phyloP scores from a whole-genome alignment of 2,797 vertebrate genomes.

The Anabacerthia variegaticeps region DNA sequence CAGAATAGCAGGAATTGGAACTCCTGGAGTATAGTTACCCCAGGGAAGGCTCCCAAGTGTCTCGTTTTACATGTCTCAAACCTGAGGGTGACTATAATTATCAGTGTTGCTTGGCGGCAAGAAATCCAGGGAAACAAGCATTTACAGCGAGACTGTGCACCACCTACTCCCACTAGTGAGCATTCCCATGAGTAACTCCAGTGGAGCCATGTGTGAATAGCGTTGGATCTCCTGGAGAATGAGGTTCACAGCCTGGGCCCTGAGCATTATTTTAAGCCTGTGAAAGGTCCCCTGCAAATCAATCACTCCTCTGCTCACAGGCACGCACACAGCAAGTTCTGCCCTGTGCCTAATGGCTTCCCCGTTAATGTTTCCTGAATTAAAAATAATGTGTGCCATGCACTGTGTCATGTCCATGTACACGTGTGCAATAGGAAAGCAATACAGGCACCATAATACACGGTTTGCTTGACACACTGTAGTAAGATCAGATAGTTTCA shows the following conservation, averaged over 20 bases:
- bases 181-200: not conserved
- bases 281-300: not conserved
- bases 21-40: not conserved
- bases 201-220: not conserved
- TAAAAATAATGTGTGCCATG: not conserved
- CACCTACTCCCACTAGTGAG: not conserved
- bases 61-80: not conserved
- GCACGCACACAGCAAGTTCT: not conserved
- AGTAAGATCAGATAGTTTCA: slow-evolving; percentile 32
- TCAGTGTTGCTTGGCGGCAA: not conserved
- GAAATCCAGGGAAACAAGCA: not conserved
- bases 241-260: not conserved
- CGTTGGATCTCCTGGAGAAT: not conserved
- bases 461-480: not conserved
- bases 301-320: not conserved
- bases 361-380: not conserved
- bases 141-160: not conserved
- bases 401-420: not conserved
- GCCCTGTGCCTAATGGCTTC: not conserved
- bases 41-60: not conserved
- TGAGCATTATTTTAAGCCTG: not conserved
- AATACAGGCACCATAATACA: not conserved
- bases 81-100: not conserved
- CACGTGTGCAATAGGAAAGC: not conserved
- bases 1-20: not conserved